Percentiles rank a stretch among this genome's conserved stretches.
phyloP scores from a whole-genome alignment of 2,888 invertebrate genomes.

The Eurois occulta region DNA sequence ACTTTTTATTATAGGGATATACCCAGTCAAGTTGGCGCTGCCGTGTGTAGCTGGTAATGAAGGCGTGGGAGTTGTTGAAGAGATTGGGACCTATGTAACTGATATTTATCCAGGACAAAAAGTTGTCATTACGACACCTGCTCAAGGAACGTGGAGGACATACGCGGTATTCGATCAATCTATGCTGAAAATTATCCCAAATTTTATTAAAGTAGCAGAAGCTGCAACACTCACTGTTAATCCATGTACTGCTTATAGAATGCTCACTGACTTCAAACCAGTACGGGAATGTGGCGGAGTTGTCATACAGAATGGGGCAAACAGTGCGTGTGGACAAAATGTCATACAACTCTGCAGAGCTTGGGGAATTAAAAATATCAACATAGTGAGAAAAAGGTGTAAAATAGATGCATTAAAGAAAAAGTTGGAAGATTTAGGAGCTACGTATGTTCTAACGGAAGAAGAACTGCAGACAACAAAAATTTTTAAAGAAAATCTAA shows the following conservation, averaged over 20 bases:
- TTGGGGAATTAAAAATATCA: conserved; percentile 95
- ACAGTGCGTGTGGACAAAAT: conserved; percentile 98
- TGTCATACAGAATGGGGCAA: conserved; percentile 99
- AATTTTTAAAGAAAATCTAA: conserved; percentile 85
- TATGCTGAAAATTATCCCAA: conserved; percentile 92
- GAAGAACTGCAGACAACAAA: conserved; percentile 81
- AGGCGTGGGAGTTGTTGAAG: conserved; percentile 96
- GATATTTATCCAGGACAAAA: conserved; percentile 92
- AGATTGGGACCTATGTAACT: conserved; percentile 91
- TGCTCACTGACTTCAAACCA: conserved; percentile 97
- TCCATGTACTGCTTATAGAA: conserved; percentile 98
- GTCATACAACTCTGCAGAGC: conserved; percentile 97
- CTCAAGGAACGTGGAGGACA: conserved; percentile 97
- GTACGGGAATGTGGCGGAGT: conserved; percentile 93
- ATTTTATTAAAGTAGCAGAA: no score
- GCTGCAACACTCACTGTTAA: conserved; percentile 98
- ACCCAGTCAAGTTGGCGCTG: conserved; percentile 91
- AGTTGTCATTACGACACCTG: conserved; percentile 94
- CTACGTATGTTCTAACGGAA: conserved; percentile 95
- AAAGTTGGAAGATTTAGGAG: conserved; percentile 94
- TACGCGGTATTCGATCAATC: conserved; percentile 91
- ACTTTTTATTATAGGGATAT: conserved; percentile 78
- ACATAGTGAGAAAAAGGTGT: conserved; percentile 95
- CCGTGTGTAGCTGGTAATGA: conserved; percentile 98
- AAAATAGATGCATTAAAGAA: conserved; percentile 92